Evolutionary conservation across 2,888 invertebrate genomes (phyloP), one percentile per base, ranked within the genome.

Genomic region (Apamea sordens): DNA sequence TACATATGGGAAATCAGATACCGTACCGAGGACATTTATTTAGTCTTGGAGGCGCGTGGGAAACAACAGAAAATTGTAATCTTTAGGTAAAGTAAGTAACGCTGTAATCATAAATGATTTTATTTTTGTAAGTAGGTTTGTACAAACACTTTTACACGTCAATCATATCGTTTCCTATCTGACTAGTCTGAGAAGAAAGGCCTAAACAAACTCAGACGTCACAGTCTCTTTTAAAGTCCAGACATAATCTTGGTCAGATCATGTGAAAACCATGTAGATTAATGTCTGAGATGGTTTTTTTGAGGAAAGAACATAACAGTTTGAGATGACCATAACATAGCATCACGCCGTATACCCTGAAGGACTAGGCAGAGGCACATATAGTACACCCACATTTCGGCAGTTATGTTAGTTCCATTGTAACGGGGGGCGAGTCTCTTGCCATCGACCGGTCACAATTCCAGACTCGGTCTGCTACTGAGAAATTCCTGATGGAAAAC

Each of bases 31-130:
- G 80, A 79, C 72, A 75, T 77, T 68, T 77, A 82, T 82, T 85
- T 85, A 91, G 90, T 89, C 90, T 90, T 83, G 82, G 84, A 92
- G 89, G 91, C 87, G 92, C 95, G 95, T 95, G 95, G 94, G 95
- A 95, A 95, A 90, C 87, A 86, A 89, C 83, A 89, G 91, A 91
- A 92, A 88, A 92, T 74, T 68, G 59, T 87, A 87, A 91, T 91
- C 90, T 91, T 91, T 89, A 90, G 91, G 90, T 89, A 93, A 92
- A 89, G 84, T 76, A 71, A 53, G 56, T 69, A 68, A 53, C 24
- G 41, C 73, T 76, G 53, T 59, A 61, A 65, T 69, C 21, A 32
- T n/a, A n/a, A n/a, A n/a, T n/a, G n/a, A n/a, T n/a, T n/a, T n/a
- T n/a, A n/a, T n/a, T n/a, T n/a, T n/a, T n/a, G n/a, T n/a, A n/a